These are phyloP conservation scores for Callospermophilus lateralis DNA, from an alignment of 2,113 vertebrate genomes.

Conservation along the genomic window DNA sequence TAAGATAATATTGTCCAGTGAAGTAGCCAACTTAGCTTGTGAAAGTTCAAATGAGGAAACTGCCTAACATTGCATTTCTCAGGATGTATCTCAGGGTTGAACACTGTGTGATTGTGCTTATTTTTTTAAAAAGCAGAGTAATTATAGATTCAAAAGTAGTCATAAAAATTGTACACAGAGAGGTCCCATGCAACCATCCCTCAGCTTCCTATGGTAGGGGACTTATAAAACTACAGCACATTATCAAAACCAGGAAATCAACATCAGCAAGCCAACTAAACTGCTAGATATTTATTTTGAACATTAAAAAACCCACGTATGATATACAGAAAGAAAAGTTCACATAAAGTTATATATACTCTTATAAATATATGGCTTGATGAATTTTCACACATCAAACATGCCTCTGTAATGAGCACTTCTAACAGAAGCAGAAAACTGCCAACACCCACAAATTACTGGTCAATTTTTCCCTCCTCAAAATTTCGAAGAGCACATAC, in stretches of 20 bases:
- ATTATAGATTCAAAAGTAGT: background rate
- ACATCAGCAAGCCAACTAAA: background rate
- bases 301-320: background rate
- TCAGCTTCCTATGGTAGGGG: background rate
- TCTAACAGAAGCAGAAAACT: background rate
- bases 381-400: background rate
- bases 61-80: background rate
- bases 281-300: background rate
- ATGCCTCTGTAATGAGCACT: background rate
- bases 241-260: background rate
- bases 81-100: background rate
- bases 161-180: background rate
- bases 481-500: background rate
- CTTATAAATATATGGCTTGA: background rate
- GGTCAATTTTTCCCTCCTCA: background rate
- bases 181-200: background rate
- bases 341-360: background rate
- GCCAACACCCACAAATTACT: background rate
- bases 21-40: background rate
- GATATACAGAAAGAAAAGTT: background rate
- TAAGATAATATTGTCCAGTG: background rate
- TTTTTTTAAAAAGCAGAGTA: background rate
- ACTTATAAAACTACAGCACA: background rate
- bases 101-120: background rate
- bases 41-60: background rate